Percentiles rank a stretch among this genome's conserved stretches.
Evolutionary conservation across 2,888 invertebrate genomes (phyloP).

Genomic region (Epistrophella euchroma): DNA sequence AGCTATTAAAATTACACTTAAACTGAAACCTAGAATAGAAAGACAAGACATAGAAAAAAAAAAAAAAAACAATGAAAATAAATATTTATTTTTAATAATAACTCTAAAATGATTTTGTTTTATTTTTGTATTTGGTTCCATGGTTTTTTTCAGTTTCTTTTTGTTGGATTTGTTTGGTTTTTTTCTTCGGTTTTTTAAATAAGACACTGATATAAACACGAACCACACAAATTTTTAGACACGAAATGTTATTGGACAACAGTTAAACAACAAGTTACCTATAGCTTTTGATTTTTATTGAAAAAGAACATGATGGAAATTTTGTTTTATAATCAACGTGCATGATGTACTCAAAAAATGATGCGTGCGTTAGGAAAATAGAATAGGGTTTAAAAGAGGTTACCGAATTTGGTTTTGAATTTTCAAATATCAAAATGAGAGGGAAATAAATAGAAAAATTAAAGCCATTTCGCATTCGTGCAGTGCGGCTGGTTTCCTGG

Average conservation of each 20-base stretch:
- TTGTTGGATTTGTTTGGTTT: not conserved
- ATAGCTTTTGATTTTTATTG: no score
- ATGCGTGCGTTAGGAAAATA: no score
- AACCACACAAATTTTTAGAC: not conserved
- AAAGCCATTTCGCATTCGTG: no score
- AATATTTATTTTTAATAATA: conserved; percentile 74
- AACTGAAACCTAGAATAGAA: conserved; percentile 75
- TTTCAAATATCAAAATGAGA: no score
- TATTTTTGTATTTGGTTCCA: conserved; percentile 49
- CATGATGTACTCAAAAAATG: no score
- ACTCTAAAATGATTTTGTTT: conserved; percentile 66
- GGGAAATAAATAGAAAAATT: no score
- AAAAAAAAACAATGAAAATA: conserved; percentile 55
- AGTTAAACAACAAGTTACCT: not conserved
- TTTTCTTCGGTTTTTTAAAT: not conserved
- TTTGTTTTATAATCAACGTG: no score
- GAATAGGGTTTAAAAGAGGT: no score
- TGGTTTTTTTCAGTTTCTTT: conserved; percentile 20
- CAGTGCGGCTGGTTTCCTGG: no score
- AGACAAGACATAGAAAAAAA: conserved; percentile 39
- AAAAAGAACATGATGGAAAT: no score
- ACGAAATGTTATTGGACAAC: not conserved
- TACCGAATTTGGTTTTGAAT: no score
- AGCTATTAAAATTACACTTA: conserved; percentile 53
- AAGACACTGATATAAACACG: not conserved